A percentile compares a stretch with the other conserved stretches of the same genome.
phyloP scores from a whole-genome alignment of 2,797 vertebrate genomes.

The Cottoperca gobio region DNA sequence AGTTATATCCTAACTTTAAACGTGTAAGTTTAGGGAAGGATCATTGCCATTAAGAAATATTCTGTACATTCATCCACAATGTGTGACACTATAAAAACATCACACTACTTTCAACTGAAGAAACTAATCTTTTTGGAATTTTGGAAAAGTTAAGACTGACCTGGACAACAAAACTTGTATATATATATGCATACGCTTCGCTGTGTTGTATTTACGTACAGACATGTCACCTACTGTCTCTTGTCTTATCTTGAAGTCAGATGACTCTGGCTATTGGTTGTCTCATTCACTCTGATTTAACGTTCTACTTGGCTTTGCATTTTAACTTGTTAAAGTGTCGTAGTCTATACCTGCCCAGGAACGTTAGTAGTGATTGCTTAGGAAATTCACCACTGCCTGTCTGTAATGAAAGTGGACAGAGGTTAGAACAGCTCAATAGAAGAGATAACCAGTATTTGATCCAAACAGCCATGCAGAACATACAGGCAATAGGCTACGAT shows the following conservation, averaged over 20 bases:
- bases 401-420: slow-evolving; percentile 94
- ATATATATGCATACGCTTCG: slow-evolving; percentile 11
- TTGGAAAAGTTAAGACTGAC: neutral
- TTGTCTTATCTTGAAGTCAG: slow-evolving; percentile 17
- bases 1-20: neutral
- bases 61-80: neutral
- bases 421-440: slow-evolving; percentile 97
- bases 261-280: slow-evolving; percentile 43
- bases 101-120: neutral
- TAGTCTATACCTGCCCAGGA: slow-evolving; percentile 83
- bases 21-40: neutral
- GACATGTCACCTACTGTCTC: slow-evolving; percentile 29
- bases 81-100: neutral
- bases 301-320: slow-evolving; percentile 84
- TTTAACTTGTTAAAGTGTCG: slow-evolving; percentile 84
- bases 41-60: neutral
- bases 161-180: neutral
- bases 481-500: slow-evolving; percentile 82
- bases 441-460: slow-evolving; percentile 94
- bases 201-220: slow-evolving; percentile 24
- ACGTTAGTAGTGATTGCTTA: slow-evolving; percentile 89
- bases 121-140: neutral
- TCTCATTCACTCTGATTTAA: slow-evolving; percentile 70
- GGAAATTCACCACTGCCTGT: slow-evolving; percentile 86
- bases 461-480: slow-evolving; percentile 92